These are phyloP conservation scores for Montipora capitata DNA, from an alignment of 92 coral and sea anemone species.

Conservation along the genomic window DNA sequence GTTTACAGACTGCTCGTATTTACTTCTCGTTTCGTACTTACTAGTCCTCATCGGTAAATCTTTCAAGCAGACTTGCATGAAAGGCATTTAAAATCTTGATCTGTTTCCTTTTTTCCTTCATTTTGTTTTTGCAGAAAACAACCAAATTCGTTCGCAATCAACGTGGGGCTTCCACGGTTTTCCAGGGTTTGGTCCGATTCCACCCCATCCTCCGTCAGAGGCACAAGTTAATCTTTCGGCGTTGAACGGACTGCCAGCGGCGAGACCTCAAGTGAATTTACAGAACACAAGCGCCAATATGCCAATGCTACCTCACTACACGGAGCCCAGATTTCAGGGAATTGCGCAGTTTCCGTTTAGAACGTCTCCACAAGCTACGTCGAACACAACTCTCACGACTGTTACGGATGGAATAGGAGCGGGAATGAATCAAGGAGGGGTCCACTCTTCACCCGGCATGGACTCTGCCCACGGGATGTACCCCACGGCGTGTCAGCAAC, in stretches of 20 bases:
- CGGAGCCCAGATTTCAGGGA: constrained; percentile 88
- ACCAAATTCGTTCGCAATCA: constrained; percentile 88
- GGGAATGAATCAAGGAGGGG: constrained; percentile 76
- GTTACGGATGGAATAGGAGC: constrained; percentile 72
- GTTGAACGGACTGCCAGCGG: constrained; percentile 79
- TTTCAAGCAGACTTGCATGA: too few relatives aligned
- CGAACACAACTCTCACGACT: constrained; percentile 80
- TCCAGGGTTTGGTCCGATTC: constrained; percentile 82
- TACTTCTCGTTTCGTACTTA: too few relatives aligned
- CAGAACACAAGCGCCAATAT: constrained; percentile 85
- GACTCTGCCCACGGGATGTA: constrained; percentile 84
- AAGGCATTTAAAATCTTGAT: too few relatives aligned
- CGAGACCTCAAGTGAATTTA: constrained; percentile 84
- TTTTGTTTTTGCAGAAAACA: constrained; percentile 81
- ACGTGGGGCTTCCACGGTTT: constrained; percentile 94
- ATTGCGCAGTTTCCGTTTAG: constrained; percentile 86
- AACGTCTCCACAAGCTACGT: constrained; percentile 73
- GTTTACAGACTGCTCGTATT: too few relatives aligned
- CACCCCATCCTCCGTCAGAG: constrained; percentile 87
- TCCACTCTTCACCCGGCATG: constrained; percentile 70
- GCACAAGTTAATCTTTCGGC: constrained; percentile 82
- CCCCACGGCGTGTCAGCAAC: constrained; percentile 80
- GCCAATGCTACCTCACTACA: constrained; percentile 89
- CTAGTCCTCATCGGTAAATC: too few relatives aligned
- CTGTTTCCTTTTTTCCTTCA: too few relatives aligned